Conservation (phyloP, 1,140 invertebrate species). For the Pachypsylla venusta region DNA sequence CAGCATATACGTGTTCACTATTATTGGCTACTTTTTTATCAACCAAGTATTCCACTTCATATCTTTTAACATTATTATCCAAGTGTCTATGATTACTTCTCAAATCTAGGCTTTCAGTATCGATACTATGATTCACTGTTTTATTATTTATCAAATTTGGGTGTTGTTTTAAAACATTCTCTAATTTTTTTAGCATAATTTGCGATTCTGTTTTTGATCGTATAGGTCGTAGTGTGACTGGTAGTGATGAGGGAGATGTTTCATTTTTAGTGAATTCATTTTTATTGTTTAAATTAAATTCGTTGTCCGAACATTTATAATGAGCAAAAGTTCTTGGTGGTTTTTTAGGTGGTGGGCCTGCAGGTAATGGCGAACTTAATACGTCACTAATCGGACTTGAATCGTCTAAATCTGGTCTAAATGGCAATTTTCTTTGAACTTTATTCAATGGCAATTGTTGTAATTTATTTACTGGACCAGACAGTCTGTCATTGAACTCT, state of each 20-base stretch:
- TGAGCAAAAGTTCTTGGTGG: conserved; percentile 49
- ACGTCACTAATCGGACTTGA: no score
- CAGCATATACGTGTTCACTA: not conserved
- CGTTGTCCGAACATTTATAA: conserved; percentile 9
- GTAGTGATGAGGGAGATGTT: not conserved
- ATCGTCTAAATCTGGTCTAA: no score
- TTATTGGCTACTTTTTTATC: not conserved
- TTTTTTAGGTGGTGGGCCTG: conserved; percentile 50
- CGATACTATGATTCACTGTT: not conserved
- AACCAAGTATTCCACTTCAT: not conserved
- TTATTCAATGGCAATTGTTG: no score
- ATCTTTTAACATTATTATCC: not conserved
- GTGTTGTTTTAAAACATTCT: not conserved
- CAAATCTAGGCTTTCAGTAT: no score
- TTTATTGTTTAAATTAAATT: not conserved
- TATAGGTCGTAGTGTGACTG: not conserved
- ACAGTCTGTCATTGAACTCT: no score
- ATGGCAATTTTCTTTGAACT: no score
- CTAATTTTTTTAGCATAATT: conserved; percentile 7
- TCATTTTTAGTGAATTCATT: not conserved
- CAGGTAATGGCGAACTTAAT: conserved; percentile 42
- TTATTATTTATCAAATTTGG: not conserved
- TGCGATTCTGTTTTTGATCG: conserved; percentile 2
- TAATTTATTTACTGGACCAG: no score
- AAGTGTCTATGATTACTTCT: not conserved